phyloP scores from a whole-genome alignment of 2,888 invertebrate genomes.

The Euphydryas editha region DNA sequence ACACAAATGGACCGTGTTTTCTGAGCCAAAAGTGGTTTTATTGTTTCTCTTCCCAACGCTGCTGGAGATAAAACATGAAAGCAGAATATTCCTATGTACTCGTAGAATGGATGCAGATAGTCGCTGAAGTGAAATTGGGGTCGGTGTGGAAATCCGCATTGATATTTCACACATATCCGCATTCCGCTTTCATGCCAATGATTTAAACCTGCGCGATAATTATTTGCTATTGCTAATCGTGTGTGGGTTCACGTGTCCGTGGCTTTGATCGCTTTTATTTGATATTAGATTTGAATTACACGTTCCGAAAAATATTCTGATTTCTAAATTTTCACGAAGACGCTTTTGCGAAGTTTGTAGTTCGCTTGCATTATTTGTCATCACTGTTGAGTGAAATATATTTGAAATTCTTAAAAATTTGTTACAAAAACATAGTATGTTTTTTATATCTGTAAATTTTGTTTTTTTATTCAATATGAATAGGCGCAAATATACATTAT shows the following conservation, averaged over 20 bases:
- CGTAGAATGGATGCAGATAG: slow-evolving; percentile 34
- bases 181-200: slow-evolving; percentile 33
- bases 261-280: slow-evolving; percentile 21
- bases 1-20: not conserved
- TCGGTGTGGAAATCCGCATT: slow-evolving; percentile 38
- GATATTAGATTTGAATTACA: slow-evolving; percentile 1
- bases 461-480: too few relatives aligned
- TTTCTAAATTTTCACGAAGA: too few relatives aligned
- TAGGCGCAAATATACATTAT: too few relatives aligned
- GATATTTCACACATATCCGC: slow-evolving; percentile 40
- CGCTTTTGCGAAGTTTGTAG: too few relatives aligned
- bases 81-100: slow-evolving; percentile 25
- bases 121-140: slow-evolving; percentile 35
- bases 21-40: slow-evolving; percentile 27
- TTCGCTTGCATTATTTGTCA: too few relatives aligned
- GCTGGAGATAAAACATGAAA: slow-evolving; percentile 31
- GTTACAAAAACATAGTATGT: too few relatives aligned
- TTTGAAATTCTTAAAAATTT: too few relatives aligned
- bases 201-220: slow-evolving; percentile 34
- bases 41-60: slow-evolving; percentile 17
- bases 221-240: slow-evolving; percentile 28
- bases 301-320: not conserved
- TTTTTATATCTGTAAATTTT: too few relatives aligned
- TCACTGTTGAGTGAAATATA: too few relatives aligned
- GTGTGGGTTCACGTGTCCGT: slow-evolving; percentile 8